Percentiles rank a stretch among this genome's conserved stretches.
Conservation (phyloP, 37 sponge, comb jelly and placozoan genomes). For the Hormiphora californensis region DNA sequence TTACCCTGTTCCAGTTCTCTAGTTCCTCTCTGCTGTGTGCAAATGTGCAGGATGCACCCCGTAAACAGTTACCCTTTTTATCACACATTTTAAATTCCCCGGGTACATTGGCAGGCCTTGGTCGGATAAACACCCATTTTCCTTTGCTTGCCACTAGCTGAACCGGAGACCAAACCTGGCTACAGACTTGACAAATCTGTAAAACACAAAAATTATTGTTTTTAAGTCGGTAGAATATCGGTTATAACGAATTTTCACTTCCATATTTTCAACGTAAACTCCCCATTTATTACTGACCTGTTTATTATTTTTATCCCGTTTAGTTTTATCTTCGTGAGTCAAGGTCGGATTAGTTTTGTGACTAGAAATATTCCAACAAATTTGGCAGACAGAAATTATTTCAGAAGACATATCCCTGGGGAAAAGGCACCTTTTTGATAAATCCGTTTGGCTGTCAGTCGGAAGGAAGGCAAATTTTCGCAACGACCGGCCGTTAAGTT, state of each 20-base stretch:
- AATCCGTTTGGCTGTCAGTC: no score
- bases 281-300: not conserved
- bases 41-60: conserved; percentile 72
- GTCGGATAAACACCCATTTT: conserved; percentile 49
- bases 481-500: no score
- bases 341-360: conserved; percentile 78
- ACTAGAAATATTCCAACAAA: conserved; percentile 74
- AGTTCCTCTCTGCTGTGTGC: conserved; percentile 81
- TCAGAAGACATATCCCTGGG: not conserved
- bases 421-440: no score
- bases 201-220: not conserved
- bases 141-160: conserved; percentile 40
- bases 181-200: conserved; percentile 22
- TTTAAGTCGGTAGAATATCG: not conserved
- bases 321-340: conserved; percentile 59
- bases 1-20: conserved; percentile 64
- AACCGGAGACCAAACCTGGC: conserved; percentile 16
- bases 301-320: conserved; percentile 54
- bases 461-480: no score
- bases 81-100: conserved; percentile 60
- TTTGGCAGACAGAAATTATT: conserved; percentile 67
- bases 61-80: conserved; percentile 61
- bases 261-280: not conserved
- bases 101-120: conserved; percentile 40
- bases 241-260: not conserved